These are phyloP conservation scores for Trididemnum miniatum DNA, from an alignment of 23 tunicate species.

Conservation along the genomic window DNA sequence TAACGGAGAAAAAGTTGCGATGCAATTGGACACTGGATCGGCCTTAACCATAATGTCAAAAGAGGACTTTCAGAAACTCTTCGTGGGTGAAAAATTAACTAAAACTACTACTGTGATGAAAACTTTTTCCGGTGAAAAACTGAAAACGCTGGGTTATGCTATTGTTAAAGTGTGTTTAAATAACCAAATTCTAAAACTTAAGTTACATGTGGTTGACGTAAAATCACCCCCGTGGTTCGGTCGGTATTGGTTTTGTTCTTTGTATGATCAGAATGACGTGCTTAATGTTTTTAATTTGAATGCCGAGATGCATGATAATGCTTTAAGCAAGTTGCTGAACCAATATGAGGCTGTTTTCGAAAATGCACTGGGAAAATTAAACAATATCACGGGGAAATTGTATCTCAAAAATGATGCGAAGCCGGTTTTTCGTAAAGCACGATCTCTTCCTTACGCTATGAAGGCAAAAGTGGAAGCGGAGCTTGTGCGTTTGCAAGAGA, in stretches of 20 bases:
- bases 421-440: conserved; percentile 1
- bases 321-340: neutral
- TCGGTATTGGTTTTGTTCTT: neutral
- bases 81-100: too few species aligned
- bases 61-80: too few species aligned
- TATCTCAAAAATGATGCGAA: neutral
- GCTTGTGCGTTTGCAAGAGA: neutral
- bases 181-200: too few species aligned
- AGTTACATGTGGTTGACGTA: too few species aligned
- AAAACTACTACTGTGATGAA: too few species aligned
- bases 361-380: neutral
- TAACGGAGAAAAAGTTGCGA: too few species aligned
- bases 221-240: neutral
- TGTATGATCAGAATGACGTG: neutral
- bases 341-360: neutral
- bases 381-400: neutral
- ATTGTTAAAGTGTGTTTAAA: too few species aligned
- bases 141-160: too few species aligned
- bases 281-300: neutral
- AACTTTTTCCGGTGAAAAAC: too few species aligned
- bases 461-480: neutral
- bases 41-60: too few species aligned
- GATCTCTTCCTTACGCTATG: neutral
- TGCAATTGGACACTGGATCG: too few species aligned
- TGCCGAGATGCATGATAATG: neutral